A percentile compares a stretch with the other conserved stretches of the same genome.
These are phyloP conservation scores for Erebia epiphron DNA, from an alignment of 2,888 invertebrate genomes.

Conservation along the genomic window DNA sequence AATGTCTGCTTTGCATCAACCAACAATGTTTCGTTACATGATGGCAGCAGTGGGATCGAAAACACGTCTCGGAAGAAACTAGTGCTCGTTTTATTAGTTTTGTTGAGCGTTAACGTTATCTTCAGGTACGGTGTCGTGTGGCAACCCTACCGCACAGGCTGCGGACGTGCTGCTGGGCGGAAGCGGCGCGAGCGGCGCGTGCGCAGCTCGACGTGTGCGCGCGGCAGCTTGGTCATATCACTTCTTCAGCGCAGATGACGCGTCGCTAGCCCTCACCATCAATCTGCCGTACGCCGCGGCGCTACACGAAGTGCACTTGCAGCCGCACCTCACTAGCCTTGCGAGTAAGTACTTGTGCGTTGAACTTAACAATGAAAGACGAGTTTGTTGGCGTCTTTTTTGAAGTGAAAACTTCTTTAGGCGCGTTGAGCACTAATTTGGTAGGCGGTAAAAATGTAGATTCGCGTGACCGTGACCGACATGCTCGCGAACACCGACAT, in stretches of 20 bases:
- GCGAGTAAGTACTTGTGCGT: constrained; percentile 78
- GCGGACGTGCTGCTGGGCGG: constrained; percentile 94
- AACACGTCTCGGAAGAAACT: no score
- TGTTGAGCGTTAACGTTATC: background rate
- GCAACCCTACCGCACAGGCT: constrained; percentile 93
- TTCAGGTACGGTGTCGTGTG: constrained; percentile 87
- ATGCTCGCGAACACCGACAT: no score
- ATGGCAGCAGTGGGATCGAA: no score
- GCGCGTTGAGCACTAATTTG: no score
- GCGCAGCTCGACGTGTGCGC: constrained; percentile 91
- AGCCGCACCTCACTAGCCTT: constrained; percentile 92
- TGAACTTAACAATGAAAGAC: no score
- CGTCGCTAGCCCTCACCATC: constrained; percentile 93
- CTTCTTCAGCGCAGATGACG: constrained; percentile 93
- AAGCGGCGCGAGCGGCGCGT: constrained; percentile 87
- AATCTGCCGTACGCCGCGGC: constrained; percentile 94
- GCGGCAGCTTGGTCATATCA: constrained; percentile 98
- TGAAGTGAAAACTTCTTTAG: no score
- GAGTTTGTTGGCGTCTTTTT: no score
- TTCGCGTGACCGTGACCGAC: no score
- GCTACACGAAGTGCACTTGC: constrained; percentile 93
- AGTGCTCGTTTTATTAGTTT: background rate
- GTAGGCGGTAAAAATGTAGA: no score
- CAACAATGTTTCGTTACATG: no score
- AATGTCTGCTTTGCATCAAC: no score